Evolutionary conservation across 2,113 vertebrate species (phyloP).

Genomic region (Canis aureus): DNA sequence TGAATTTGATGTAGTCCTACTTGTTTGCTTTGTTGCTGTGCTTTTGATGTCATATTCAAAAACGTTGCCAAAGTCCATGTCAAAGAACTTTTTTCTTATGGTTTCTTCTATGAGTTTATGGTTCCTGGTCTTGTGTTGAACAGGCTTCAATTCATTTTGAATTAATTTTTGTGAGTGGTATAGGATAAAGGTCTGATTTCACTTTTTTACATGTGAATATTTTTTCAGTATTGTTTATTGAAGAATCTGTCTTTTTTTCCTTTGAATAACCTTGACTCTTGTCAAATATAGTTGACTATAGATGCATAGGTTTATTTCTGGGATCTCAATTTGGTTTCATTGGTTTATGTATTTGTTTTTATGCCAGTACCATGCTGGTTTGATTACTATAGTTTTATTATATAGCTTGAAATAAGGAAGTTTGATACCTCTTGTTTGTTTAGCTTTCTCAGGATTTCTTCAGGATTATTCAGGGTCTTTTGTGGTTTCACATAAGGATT

Average conservation of each 20-base stretch:
- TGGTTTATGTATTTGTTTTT: not conserved
- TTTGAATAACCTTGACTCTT: not conserved
- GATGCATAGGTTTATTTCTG: not conserved
- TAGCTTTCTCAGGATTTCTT: not conserved
- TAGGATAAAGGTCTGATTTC: not conserved
- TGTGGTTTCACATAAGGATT: not conserved
- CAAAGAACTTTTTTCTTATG: not conserved
- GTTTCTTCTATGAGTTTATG: not conserved
- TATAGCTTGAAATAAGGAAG: not conserved
- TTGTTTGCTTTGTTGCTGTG: not conserved
- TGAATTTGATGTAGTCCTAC: not conserved
- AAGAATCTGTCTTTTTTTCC: not conserved
- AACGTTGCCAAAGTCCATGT: not conserved
- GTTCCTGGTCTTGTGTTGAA: not conserved
- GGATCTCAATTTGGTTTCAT: not conserved
- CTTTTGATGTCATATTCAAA: not conserved
- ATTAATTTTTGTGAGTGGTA: not conserved
- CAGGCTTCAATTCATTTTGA: not conserved
- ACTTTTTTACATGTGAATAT: not conserved
- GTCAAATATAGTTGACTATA: not conserved
- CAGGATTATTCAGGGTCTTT: not conserved
- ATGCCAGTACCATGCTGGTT: not conserved
- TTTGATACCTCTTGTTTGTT: not conserved
- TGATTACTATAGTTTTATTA: not conserved
- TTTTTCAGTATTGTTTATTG: not conserved